Percentiles rank a stretch among this genome's conserved stretches.
phyloP scores from a whole-genome alignment of 2,113 vertebrate genomes.

The Capricornis sumatraensis region DNA sequence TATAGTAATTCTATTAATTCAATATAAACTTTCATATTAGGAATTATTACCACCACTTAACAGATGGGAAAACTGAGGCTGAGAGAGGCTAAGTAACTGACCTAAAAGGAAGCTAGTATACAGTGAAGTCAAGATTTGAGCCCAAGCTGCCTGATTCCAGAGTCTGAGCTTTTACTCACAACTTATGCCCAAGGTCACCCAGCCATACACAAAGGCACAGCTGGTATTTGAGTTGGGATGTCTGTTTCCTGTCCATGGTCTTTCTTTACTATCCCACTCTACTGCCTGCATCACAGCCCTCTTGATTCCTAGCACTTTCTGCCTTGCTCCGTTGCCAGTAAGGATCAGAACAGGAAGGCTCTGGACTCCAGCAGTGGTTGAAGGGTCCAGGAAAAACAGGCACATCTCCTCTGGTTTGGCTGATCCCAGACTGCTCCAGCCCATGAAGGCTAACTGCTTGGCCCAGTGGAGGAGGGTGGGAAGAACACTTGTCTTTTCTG shows the following conservation, averaged over 20 bases:
- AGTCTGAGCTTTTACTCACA: neutral
- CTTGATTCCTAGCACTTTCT: neutral
- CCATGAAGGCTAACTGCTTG: conserved; percentile 10
- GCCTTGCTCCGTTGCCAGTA: neutral
- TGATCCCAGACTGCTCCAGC: neutral
- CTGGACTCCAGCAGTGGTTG: neutral
- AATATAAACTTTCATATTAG: neutral
- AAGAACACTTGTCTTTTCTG: conserved; percentile 51
- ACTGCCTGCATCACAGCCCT: neutral
- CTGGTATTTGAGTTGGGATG: neutral
- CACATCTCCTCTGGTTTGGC: neutral
- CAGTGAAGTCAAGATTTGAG: neutral
- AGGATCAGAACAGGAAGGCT: neutral
- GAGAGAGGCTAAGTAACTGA: neutral
- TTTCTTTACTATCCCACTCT: fast-evolving
- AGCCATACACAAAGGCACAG: neutral
- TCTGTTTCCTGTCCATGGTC: neutral
- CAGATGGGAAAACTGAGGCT: neutral
- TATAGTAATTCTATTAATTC: neutral
- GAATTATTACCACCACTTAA: neutral
- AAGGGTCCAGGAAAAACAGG: neutral
- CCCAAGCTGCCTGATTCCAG: neutral
- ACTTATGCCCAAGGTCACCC: too few species aligned
- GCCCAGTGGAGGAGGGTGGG: conserved; percentile 33
- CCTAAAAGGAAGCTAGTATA: neutral